phyloP scores from a whole-genome alignment of 2,797 vertebrate species.

The Ambastaia sidthimunki region DNA sequence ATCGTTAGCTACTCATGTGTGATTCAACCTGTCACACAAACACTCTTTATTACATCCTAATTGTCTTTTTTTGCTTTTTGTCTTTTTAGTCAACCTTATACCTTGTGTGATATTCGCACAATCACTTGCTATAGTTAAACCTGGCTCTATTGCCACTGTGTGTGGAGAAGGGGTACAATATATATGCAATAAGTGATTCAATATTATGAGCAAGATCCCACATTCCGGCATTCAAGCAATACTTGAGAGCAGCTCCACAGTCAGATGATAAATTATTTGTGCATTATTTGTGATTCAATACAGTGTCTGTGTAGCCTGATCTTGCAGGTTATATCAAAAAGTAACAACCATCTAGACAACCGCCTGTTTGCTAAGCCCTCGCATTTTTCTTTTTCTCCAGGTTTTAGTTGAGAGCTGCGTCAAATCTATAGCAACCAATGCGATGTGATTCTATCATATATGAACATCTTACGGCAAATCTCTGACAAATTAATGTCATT shows the following conservation, averaged over 20 bases:
- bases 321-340: neutral
- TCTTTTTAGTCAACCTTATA: neutral
- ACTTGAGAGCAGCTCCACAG: neutral
- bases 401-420: neutral
- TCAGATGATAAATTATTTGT: neutral
- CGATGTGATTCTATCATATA: neutral
- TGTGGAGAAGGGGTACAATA: neutral
- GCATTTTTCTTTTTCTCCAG: neutral
- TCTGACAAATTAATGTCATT: neutral
- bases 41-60: slow-evolving; percentile 8
- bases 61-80: neutral
- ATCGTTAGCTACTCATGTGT: slow-evolving; percentile 4
- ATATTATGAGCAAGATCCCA: neutral
- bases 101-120: neutral
- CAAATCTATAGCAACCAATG: neutral
- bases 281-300: neutral
- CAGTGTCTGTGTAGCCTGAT: neutral
- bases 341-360: neutral
- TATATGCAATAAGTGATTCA: neutral
- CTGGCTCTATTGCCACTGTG: neutral
- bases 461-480: neutral
- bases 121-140: neutral
- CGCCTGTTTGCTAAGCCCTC: neutral
- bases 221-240: neutral
- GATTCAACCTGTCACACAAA: slow-evolving; percentile 5